Base-by-base conservation (phyloP, 2,797 vertebrate genomes). In the Pseudochirops cupreus region DNA sequence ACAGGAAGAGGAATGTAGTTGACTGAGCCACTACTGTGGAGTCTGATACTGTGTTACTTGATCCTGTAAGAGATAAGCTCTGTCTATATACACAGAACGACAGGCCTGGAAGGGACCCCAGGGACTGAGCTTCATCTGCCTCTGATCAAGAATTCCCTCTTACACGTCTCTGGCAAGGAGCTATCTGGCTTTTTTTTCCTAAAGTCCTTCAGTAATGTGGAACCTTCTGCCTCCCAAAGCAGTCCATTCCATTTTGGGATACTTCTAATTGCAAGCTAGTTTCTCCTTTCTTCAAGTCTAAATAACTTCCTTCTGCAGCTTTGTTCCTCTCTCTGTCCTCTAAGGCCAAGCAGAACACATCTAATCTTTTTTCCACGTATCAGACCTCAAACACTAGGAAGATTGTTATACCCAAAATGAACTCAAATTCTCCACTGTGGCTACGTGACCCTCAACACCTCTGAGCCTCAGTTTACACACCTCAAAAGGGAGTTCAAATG, bases 1-100 rank as follows among this genome's bases (percentile, higher is more conserved):
- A 7, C 33, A 74, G 33, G 33, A n/a, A 74, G 14, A 18, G 18
- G 33, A 74, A 5, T 0, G 3, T 18, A 74, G 4, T 74, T 1
- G 0, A 39, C 62, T 21, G 16, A 16, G 2, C 0, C 4, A 0
- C 5, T 18, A 6, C 24, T 28, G 24, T 26, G 9, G 39, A 87
- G 74, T 87, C 26, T 50, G 74, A 28, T 28, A 21, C 21, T 87
- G 12, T 12, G 39, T 46, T 87, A 50, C 74, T 16, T 21, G 74
- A 87, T 11, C 21, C 39, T 82, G n/a, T 82, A 82, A 82, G 21
- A 82, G 74, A 82, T 9, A 46, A 82, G 21, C 9, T 82, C 39
- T 87, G 9, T 50, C 21, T 50, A 46, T 21, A 50, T 4, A 46
- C n/a, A 46, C 0, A 87, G 74, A 87, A 87, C 11, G 21, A 87